Base-by-base conservation (phyloP, 53 echinoderm and acorn worm species). In the Temnopleurus reevesii region DNA sequence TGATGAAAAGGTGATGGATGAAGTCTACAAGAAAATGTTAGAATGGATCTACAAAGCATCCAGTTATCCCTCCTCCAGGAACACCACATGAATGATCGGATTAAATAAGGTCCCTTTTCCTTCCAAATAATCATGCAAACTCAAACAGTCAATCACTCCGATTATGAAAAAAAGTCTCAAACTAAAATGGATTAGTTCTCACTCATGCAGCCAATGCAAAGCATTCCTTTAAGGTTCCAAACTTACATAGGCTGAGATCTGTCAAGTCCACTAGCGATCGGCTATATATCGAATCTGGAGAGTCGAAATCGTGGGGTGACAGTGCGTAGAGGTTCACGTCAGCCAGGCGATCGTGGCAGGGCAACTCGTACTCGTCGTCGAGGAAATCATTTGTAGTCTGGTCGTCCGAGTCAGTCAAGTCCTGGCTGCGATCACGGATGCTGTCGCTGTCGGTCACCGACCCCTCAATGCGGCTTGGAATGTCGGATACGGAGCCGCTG, bases 201-300 rank as follows among this genome's bases (percentile, higher is more conserved):
- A 26, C 54, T 66, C 88, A 87, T 87, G 88, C 88, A 71, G 88
- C 65, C 88, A 71, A 45, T 17, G 88, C 88, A 66, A 66, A 34
- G 88, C 88, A 87, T 87, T 87, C 71, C 53, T 17, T 45, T 17
- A 38, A 36, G 59, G 55, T 84, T 60, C 89, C 59, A 71, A 89
- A 97, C 97, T 97, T 91, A 97, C 97, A 97, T 64, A 97, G 94
- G 59, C 93, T 95, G 77, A 94, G 89, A 49, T 99, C 99, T 2
- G 96, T 95, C 47, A 99, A 55, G 77, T 99, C 99, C 8, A 96
- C 95, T 33, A 99, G 76, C 18, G 99, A 99, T 10, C 97, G 83
- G 87, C 95, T 97, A 55, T 91, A 92, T 31, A 93, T 89, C 0
- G 99, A 99, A 91, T 95, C 94, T 0, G 94, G 96, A 6, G 99